These are phyloP conservation scores for Hystrix cristata DNA, from an alignment of 2,113 vertebrate genomes.

Conservation along the genomic window DNA sequence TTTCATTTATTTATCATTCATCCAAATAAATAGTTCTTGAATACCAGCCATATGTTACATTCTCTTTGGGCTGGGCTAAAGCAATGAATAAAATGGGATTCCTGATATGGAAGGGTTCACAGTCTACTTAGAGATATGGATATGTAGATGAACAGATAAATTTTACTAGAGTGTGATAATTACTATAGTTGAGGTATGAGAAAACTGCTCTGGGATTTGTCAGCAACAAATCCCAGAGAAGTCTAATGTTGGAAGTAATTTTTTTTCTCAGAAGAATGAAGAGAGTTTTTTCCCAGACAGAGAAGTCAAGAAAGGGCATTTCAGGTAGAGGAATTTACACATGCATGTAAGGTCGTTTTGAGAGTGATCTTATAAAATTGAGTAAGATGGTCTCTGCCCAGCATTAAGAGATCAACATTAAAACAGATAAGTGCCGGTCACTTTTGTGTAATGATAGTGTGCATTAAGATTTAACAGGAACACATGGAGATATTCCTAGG, in stretches of 20 bases:
- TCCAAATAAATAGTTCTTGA: constrained; percentile 20
- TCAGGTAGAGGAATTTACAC: not conserved
- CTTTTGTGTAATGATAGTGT: not conserved
- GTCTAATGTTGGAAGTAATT: not conserved
- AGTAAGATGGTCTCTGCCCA: not conserved
- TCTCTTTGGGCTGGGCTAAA: not conserved
- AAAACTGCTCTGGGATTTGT: constrained; percentile 14
- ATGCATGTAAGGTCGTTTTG: not conserved
- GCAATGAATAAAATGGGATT: not conserved
- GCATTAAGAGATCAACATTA: not conserved
- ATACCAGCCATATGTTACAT: not conserved
- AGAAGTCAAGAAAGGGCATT: not conserved
- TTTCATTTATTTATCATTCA: constrained; percentile 39
- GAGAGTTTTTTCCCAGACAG: not conserved
- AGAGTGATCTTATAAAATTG: not conserved
- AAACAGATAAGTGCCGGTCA: not conserved
- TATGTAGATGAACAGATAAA: not conserved
- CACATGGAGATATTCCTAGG: not conserved
- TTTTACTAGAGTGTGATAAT: not conserved
- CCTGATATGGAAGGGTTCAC: not conserved
- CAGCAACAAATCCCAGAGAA: not conserved
- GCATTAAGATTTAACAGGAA: not conserved
- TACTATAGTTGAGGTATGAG: not conserved
- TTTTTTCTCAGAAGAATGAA: constrained; percentile 24
- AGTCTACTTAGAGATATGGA: not conserved